phyloP scores from a whole-genome alignment of 2,888 invertebrate species.

The Tenodera sinensis region DNA sequence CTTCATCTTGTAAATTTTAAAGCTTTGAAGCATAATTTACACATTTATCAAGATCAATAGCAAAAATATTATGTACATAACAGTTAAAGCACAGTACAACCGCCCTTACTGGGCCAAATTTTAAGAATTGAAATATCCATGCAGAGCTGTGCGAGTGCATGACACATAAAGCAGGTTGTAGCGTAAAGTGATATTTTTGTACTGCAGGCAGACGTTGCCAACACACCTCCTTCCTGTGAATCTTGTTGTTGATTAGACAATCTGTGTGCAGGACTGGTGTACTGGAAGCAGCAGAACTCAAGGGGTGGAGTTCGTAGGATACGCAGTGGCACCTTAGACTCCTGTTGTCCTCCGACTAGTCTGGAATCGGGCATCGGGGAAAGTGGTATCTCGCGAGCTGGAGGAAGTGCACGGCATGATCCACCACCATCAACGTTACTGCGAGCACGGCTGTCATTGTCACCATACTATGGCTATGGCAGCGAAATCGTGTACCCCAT shows the following conservation, averaged over 20 bases:
- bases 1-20: no score
- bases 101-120: no score
- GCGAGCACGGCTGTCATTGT: not conserved
- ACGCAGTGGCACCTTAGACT: constrained; percentile 17
- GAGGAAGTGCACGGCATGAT: not conserved
- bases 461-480: constrained; percentile 45
- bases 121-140: no score
- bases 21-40: no score
- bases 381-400: not conserved
- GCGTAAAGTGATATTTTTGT: no score
- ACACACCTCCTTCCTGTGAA: not conserved
- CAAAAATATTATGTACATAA: no score
- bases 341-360: constrained; percentile 18
- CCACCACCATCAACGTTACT: not conserved
- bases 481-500: constrained; percentile 80
- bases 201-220: no score
- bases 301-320: constrained; percentile 22
- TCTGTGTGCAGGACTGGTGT: constrained; percentile 29
- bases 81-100: no score
- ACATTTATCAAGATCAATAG: no score
- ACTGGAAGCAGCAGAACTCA: constrained; percentile 36
- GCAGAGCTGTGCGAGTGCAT: no score
- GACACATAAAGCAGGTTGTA: no score
- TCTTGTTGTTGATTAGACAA: no score
- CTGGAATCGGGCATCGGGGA: constrained; percentile 4